Base-by-base conservation (phyloP, 2,797 vertebrate genomes). In the Kryptolebias ocellatus region DNA sequence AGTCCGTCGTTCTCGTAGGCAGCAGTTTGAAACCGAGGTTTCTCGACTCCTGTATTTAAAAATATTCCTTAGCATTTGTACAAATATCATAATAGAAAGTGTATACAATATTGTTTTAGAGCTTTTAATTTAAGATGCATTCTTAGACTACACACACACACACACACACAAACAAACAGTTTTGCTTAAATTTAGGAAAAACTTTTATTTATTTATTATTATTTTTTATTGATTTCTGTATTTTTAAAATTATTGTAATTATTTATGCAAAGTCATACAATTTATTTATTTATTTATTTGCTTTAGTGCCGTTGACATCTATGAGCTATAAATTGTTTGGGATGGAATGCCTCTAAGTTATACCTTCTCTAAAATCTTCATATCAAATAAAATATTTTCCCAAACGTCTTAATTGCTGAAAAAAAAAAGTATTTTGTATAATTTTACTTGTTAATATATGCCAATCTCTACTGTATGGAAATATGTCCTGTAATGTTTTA, bases 141-240 rank as follows among this genome's bases (percentile, higher is more conserved):
- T 92, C 87, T 93, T 92, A 92, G 89, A 88, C 89, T 93, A 94
- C 93, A 94, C 87, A 90, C 79, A 90, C 87, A 91, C 84, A 94
- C 93, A 94, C 87, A 90, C 79, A 90, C 87, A 91, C 84, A 86
- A 89, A 88, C 78, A 80, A 79, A 72, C 79, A 80, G 72, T 89
- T 89, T 87, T 75, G 67, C 60, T 77, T 87, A 87, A 27, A 72
- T 73, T 79, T 87, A 61, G 37, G 17, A 79, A 71, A 78, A 54
- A 27, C 42, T 67, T 64, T 86, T 54, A 12, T 84, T 70, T 83
- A 75, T 60, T 47, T 60, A 24, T 24, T 24, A 24, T 24, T 24
- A 24, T 80, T 60, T 74, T 71, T 72, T 34, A 31, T 73, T 78
- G 51, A 74, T 78, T 83, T 65, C 72, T 76, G 73, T 75, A 80